A percentile compares a stretch with the other conserved stretches of the same genome.
phyloP scores from a whole-genome alignment of 2,888 invertebrate genomes.

The Punctoribates punctum region DNA sequence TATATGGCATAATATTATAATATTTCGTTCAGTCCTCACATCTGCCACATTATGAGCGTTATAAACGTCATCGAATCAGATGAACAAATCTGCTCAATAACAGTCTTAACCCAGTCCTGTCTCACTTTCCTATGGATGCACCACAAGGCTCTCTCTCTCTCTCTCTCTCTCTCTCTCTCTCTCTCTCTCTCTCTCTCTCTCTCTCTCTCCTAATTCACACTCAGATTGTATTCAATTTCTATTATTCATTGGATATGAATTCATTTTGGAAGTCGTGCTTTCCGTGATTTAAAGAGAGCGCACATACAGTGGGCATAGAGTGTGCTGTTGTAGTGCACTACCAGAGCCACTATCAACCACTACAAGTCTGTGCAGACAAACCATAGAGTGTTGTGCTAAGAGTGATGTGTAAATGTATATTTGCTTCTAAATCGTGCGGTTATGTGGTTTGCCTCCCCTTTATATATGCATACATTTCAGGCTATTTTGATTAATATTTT shows the following conservation, averaged over 20 bases:
- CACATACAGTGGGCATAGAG: too few relatives aligned
- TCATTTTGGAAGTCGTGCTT: conserved; percentile 15
- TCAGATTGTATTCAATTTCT: background rate
- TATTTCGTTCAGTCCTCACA: conserved; percentile 9
- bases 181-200: background rate
- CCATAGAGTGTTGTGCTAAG: background rate
- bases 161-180: conserved; percentile 3
- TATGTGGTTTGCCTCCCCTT: conserved; percentile 31
- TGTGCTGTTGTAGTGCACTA: background rate
- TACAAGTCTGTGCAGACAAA: background rate
- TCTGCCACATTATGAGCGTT: conserved; percentile 20
- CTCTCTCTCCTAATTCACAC: background rate
- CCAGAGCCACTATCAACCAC: background rate
- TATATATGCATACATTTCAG: conserved; percentile 26
- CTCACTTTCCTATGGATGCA: background rate
- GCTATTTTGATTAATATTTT: conserved; percentile 32
- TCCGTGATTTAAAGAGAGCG: conserved; percentile 3
- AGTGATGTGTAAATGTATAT: conserved; percentile 20
- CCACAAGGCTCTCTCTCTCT: background rate
- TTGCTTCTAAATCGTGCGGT: conserved; percentile 25
- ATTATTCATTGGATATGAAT: conserved; percentile 18
- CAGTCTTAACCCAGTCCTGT: background rate
- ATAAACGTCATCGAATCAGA: conserved; percentile 10
- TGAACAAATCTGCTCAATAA: conserved; percentile 17
- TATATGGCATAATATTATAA: background rate